phyloP scores from a whole-genome alignment of 2,888 invertebrate genomes.

The Tetranychus truncatus region DNA sequence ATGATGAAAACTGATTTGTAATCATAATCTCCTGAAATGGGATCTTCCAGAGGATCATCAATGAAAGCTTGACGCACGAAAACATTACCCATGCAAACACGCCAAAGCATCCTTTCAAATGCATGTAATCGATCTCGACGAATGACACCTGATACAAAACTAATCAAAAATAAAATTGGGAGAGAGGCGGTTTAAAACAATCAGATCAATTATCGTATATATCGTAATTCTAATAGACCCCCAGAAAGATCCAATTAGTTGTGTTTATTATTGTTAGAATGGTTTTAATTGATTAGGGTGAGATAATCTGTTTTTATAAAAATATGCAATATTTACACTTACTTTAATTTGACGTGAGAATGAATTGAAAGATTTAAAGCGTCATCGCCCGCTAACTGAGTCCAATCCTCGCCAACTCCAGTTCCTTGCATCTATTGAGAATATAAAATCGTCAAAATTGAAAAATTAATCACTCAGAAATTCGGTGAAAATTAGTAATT shows the following conservation, averaged over 20 bases:
- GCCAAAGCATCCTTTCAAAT: slow-evolving; percentile 94
- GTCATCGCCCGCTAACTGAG: slow-evolving; percentile 88
- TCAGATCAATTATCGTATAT: too few species aligned
- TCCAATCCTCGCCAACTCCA: slow-evolving; percentile 69
- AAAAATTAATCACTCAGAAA: background rate
- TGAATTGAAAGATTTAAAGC: slow-evolving; percentile 83
- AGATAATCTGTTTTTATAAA: background rate
- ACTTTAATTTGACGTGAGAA: slow-evolving; percentile 83
- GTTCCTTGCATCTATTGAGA: slow-evolving; percentile 80
- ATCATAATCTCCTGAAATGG: slow-evolving; percentile 77
- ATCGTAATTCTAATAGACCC: background rate
- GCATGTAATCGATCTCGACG: slow-evolving; percentile 79
- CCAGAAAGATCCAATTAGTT: background rate
- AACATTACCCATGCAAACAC: slow-evolving; percentile 90
- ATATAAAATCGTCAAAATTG: background rate
- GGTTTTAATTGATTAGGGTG: background rate
- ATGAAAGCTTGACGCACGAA: slow-evolving; percentile 90
- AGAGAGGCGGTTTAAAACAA: too few species aligned
- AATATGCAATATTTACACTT: slow-evolving; percentile 44
- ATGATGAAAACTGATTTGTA: slow-evolving; percentile 78
- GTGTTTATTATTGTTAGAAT: background rate
- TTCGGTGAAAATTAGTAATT: background rate
- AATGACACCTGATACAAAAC: slow-evolving; percentile 96
- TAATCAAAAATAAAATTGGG: slow-evolving; percentile 30
- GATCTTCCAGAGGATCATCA: slow-evolving; percentile 75